A percentile compares a stretch with the other conserved stretches of the same genome.
These are phyloP conservation scores for Gymnocephalus cernua DNA, from an alignment of 2,113 vertebrate genomes.

Conservation along the genomic window DNA sequence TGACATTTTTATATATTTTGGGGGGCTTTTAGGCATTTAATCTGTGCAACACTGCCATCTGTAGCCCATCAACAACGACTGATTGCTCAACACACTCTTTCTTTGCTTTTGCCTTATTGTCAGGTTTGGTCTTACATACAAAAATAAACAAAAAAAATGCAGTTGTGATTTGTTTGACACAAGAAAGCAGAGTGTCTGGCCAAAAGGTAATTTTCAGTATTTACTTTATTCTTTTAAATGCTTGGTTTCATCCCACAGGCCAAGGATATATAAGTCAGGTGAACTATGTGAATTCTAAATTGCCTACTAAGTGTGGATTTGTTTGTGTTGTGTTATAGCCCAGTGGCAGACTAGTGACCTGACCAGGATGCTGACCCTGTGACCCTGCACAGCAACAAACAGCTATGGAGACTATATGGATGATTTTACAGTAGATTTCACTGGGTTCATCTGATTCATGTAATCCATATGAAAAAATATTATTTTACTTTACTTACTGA, in stretches of 20 bases:
- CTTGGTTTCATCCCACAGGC: constrained; percentile 52
- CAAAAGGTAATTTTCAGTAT: constrained; percentile 62
- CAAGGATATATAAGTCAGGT: constrained; percentile 43
- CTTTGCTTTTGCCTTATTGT: constrained; percentile 23
- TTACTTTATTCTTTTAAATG: constrained; percentile 63
- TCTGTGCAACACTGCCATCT: constrained; percentile 74
- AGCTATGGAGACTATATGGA: background rate
- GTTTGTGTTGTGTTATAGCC: constrained; percentile 40
- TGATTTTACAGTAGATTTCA: background rate
- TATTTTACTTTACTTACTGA: background rate
- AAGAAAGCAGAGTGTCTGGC: constrained; percentile 44
- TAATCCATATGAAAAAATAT: background rate
- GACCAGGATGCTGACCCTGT: background rate
- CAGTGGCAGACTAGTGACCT: constrained; percentile 24
- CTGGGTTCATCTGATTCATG: background rate
- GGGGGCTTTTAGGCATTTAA: background rate
- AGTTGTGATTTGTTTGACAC: constrained; percentile 59
- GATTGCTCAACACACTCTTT: constrained; percentile 27
- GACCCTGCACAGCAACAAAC: background rate
- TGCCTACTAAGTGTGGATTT: constrained; percentile 32
- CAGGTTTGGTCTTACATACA: constrained; percentile 39
- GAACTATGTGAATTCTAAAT: constrained; percentile 54
- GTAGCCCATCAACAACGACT: constrained; percentile 26
- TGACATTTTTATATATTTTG: fast-evolving
- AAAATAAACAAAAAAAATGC: constrained; percentile 55